Evolutionary conservation across 2,113 vertebrate species (phyloP).

Genomic region (Salvator merianae): DNA sequence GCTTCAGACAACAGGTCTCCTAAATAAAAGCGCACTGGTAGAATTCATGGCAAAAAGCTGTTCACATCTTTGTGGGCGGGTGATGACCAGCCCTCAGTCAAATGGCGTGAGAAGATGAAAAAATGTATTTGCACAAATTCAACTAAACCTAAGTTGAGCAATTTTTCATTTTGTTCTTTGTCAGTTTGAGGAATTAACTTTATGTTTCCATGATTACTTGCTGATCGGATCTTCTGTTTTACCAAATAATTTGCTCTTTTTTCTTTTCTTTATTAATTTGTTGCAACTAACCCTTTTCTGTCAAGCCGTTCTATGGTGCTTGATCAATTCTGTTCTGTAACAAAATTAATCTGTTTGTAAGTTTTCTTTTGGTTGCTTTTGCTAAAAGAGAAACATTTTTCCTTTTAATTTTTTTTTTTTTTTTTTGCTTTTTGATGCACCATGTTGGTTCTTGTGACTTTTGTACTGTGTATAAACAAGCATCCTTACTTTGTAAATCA

Average conservation of each 20-base stretch:
- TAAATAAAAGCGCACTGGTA: background rate
- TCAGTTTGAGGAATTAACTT: slow-evolving; percentile 66
- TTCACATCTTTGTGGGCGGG: background rate
- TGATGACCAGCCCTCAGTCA: background rate
- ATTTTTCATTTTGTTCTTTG: slow-evolving; percentile 5
- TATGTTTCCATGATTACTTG: slow-evolving; percentile 46
- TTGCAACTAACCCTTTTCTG: slow-evolving; percentile 67
- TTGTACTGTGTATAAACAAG: slow-evolving; percentile 70
- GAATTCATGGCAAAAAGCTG: background rate
- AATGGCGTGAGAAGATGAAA: slow-evolving; percentile 27
- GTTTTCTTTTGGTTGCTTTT: slow-evolving; percentile 72
- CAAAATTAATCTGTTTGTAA: slow-evolving; percentile 74
- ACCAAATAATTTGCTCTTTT: slow-evolving; percentile 40
- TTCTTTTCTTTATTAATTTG: slow-evolving; percentile 42
- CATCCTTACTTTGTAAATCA: slow-evolving; percentile 64
- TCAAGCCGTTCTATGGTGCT: slow-evolving; percentile 67
- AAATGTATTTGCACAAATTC: slow-evolving; percentile 64
- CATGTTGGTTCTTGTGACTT: slow-evolving; percentile 77
- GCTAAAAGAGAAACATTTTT: slow-evolving; percentile 73
- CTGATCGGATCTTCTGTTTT: slow-evolving; percentile 55
- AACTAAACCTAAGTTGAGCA: slow-evolving; percentile 35
- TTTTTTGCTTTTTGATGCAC: slow-evolving; percentile 68
- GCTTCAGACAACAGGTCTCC: background rate
- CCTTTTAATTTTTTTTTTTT: slow-evolving; percentile 70
- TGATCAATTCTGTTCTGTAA: slow-evolving; percentile 77